Percentiles rank a stretch among this genome's conserved stretches.
Evolutionary conservation across 2,888 invertebrate genomes (phyloP).

Genomic region (Graphium colonna): DNA sequence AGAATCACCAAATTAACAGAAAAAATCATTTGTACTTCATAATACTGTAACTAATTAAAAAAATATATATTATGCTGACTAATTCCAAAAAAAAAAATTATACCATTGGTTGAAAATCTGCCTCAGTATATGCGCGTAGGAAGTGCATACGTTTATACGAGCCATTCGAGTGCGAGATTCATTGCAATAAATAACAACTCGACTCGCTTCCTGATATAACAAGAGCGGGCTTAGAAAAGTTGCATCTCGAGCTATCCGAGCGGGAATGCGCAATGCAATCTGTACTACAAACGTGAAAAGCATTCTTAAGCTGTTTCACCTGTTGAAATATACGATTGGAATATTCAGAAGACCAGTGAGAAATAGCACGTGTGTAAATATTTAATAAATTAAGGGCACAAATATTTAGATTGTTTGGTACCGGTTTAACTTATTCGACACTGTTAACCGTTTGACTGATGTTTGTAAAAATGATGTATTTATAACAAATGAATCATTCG

Average conservation of each 20-base stretch:
- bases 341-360: conserved; percentile 8
- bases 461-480: too few species aligned
- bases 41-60: too few species aligned
- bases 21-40: too few species aligned
- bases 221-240: conserved; percentile 19
- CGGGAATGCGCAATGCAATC: conserved; percentile 19
- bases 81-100: too few species aligned
- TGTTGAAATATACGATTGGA: conserved; percentile 20
- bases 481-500: too few species aligned
- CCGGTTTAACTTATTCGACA: too few species aligned
- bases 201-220: conserved; percentile 19
- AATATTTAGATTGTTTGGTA: background rate
- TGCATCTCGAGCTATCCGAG: conserved; percentile 15
- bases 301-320: conserved; percentile 22
- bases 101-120: background rate
- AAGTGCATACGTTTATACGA: background rate
- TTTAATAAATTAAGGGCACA: conserved; percentile 7
- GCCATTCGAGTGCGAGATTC: conserved; percentile 1
- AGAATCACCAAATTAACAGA: too few species aligned
- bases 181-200: conserved; percentile 13
- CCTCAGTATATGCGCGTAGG: background rate
- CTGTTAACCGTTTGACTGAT: too few species aligned
- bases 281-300: conserved; percentile 21
- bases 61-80: too few species aligned
- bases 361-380: conserved; percentile 42